Evolutionary conservation across 2,797 vertebrate species (phyloP), one percentile per base, ranked within the genome.

Genomic region (Acrossocheilus wenchowensis): DNA sequence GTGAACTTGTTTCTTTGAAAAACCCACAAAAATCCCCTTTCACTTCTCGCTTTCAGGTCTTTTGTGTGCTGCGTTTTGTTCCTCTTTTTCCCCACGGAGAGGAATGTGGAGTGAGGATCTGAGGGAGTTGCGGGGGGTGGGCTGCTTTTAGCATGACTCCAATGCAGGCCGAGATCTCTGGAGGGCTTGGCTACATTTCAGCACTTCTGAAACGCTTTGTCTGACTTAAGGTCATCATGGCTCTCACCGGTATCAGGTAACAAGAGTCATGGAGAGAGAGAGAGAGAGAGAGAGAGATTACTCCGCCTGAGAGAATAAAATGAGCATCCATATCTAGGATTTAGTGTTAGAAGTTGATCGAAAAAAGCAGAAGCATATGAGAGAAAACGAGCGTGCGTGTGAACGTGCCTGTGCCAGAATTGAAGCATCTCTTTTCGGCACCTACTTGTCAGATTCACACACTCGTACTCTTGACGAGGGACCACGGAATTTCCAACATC

Each of bases 241-340:
- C 96, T 99, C 97, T 97, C 98, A 98, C 97, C 96, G 92, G 96
- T 98, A 99, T 99, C 97, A 93, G 95, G 95, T 99, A 97, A 97
- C 98, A 94, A 88, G 92, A 82, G 90, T 92, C 90, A 94, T 92
- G 30, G 41, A 41, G 41, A 43, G 41, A 60, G 23, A 93, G 89
- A 90, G 88, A 36, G 71, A 50, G 14, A 52, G 15, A 52, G 52
- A 62, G 52, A 60, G 36, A 68, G 66, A 85, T 73, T 86, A 72
- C 81, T 34, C 43, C 23, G 60, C 69, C 85, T 75, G 9, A 75
- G 81, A 84, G 85, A 75, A 87, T 83, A 78, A 86, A 87, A 54
- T 41, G n/a, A 69, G 52, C 17, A 52, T 45, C 73, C 36, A 68
- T 79, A 66, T 79, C 39, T 73, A 54, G 57, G 34, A 71, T 74